Conservation (phyloP, 2,797 vertebrate genomes). For the Pantherophis vulpinus region DNA sequence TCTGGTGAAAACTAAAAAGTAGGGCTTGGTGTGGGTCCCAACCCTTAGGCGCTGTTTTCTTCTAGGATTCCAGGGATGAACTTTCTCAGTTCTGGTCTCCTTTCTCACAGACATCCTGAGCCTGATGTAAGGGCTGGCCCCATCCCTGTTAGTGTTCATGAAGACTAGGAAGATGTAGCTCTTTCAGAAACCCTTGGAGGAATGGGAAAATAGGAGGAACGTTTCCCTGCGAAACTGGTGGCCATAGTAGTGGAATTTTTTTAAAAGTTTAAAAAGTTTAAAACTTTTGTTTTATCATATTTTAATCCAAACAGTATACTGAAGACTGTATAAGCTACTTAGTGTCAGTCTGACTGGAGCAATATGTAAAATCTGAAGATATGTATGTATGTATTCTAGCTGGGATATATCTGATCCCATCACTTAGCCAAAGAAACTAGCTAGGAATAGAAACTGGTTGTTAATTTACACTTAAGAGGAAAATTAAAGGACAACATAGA, state of each 20-base stretch:
- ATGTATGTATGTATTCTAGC: background rate
- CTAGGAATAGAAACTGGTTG: background rate
- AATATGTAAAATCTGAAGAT: background rate
- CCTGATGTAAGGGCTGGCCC: background rate
- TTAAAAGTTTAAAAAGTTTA: background rate
- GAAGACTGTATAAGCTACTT: background rate
- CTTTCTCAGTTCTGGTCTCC: background rate
- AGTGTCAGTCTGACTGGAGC: background rate
- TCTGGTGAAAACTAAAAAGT: background rate
- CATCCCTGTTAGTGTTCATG: background rate
- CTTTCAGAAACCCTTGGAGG: background rate
- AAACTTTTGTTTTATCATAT: background rate
- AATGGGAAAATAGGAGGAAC: background rate
- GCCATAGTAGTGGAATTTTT: background rate
- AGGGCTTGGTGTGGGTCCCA: background rate
- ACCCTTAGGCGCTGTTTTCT: background rate
- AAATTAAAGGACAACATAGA: background rate
- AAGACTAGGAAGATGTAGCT: background rate
- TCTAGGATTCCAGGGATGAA: background rate
- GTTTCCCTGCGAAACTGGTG: background rate
- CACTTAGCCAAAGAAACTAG: background rate
- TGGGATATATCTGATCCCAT: background rate
- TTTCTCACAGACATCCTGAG: background rate
- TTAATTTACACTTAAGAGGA: background rate
- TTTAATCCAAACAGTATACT: background rate